Conservation (phyloP, 2,797 vertebrate genomes). For the Xerus rutilus region DNA sequence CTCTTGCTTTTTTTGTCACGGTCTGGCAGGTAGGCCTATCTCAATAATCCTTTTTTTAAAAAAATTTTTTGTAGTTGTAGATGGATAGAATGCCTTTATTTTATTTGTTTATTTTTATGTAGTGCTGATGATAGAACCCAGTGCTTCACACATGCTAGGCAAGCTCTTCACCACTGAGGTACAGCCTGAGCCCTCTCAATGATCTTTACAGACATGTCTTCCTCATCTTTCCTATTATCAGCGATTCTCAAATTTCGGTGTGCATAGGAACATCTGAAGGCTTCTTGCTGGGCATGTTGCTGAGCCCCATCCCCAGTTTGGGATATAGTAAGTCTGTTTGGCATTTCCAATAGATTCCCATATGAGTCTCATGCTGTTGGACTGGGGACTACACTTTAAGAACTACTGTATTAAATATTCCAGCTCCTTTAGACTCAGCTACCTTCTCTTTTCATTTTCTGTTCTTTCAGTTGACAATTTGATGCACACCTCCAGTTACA, state of each 20-base stretch:
- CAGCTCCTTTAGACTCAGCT: background rate
- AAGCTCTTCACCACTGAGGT: too few relatives aligned
- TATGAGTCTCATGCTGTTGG: background rate
- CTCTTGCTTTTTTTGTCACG: background rate
- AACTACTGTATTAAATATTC: background rate
- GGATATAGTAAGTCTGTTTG: background rate
- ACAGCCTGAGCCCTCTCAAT: background rate
- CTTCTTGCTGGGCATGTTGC: background rate
- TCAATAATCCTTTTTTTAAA: background rate
- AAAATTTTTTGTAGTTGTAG: too few relatives aligned
- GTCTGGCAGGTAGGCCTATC: background rate
- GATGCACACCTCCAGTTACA: background rate
- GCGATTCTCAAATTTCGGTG: background rate
- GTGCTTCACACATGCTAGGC: too few relatives aligned
- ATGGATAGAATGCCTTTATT: too few relatives aligned
- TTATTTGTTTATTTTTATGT: too few relatives aligned
- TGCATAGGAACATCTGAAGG: background rate
- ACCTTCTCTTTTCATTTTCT: background rate
- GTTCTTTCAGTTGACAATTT: background rate
- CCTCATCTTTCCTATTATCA: background rate
- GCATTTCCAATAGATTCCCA: background rate
- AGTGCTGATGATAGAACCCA: too few relatives aligned
- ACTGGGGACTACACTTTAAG: background rate
- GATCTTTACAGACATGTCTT: background rate
- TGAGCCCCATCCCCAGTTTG: background rate